A percentile compares a stretch with the other conserved stretches of the same genome.
Conservation (phyloP, 23 tunicate genomes). For the Trididemnum clinides region DNA sequence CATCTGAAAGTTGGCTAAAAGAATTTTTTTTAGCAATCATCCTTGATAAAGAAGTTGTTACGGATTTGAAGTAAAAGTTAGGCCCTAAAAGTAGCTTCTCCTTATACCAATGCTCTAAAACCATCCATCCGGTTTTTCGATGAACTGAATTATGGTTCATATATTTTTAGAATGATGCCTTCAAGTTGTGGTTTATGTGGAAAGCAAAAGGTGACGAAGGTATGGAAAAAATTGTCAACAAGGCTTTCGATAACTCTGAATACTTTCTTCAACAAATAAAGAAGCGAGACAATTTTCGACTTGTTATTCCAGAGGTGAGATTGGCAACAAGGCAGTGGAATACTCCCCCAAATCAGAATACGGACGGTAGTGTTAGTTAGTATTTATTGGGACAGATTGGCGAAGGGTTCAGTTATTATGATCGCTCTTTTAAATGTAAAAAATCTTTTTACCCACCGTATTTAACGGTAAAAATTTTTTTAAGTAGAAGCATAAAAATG, state of each 20-base stretch:
- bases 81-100: neutral
- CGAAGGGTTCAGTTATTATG: neutral
- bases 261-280: slow-evolving; percentile 41
- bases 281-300: slow-evolving; percentile 54
- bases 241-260: slow-evolving; percentile 66
- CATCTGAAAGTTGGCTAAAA: no score
- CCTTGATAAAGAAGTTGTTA: neutral
- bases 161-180: slow-evolving; percentile 47
- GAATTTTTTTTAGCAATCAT: neutral
- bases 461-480: no score
- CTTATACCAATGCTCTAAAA: no score
- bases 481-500: no score
- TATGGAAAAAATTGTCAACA: slow-evolving; percentile 59
- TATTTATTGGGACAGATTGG: neutral
- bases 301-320: slow-evolving; percentile 62
- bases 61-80: neutral
- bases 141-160: no score
- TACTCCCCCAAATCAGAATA: neutral
- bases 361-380: no score
- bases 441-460: neutral
- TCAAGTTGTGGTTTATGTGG: slow-evolving; percentile 92
- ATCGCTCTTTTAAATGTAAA: no score
- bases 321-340: neutral
- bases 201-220: slow-evolving; percentile 81
- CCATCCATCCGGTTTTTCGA: no score